phyloP scores from a whole-genome alignment of 2,888 invertebrate species.

The Polymixis lichenea region DNA sequence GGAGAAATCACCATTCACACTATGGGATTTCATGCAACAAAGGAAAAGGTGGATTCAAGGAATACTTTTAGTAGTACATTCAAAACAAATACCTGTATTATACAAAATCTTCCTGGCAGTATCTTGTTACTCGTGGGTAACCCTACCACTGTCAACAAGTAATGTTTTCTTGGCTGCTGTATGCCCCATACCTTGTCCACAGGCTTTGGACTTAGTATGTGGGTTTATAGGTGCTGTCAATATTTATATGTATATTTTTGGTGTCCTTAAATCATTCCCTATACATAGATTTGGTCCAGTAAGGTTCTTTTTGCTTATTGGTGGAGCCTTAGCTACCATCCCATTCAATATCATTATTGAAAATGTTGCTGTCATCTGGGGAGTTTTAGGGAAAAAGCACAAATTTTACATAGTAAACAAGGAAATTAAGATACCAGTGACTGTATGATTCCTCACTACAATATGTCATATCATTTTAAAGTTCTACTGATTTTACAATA shows the following conservation, averaged over 20 bases:
- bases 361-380: conserved; percentile 98
- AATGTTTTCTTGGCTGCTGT: conserved; percentile 96
- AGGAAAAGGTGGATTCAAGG: conserved; percentile 99
- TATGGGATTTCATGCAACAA: conserved; percentile 98
- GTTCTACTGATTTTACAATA: conserved; percentile 71
- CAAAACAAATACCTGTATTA: conserved; percentile 94
- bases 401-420: conserved; percentile 99
- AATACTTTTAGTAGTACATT: conserved; percentile 96
- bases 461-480: conserved; percentile 69
- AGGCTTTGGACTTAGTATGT: conserved; percentile 95
- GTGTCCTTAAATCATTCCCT: conserved; percentile 98
- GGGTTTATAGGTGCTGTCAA: conserved; percentile 98
- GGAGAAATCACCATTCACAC: conserved; percentile 98
- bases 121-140: conserved; percentile 99
- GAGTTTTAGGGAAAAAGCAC: conserved; percentile 97
- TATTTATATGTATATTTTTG: conserved; percentile 99
- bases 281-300: conserved; percentile 95
- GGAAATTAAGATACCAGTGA: conserved; percentile 93
- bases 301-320: conserved; percentile 94
- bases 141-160: conserved; percentile 97
- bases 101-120: conserved; percentile 96
- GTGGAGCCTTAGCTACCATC: conserved; percentile 97
- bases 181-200: conserved; percentile 96
- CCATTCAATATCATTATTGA: conserved; percentile 98
- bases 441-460: conserved; percentile 86